Conservation (phyloP, 2,797 vertebrate genomes). For the Gila robusta region DNA sequence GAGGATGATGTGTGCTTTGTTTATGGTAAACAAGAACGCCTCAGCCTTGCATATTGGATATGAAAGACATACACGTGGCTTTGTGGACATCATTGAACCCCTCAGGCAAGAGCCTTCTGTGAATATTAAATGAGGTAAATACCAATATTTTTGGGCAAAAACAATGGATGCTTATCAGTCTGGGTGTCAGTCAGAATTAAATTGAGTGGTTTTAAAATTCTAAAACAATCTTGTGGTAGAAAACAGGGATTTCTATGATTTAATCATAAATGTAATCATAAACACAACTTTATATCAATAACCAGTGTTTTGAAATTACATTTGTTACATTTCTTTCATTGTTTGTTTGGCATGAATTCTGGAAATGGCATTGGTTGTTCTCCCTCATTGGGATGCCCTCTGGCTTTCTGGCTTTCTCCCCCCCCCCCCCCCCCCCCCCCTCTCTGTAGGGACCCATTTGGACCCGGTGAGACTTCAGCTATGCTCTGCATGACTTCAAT, state of each 20-base stretch:
- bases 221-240: not conserved
- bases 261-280: not conserved
- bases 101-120: conserved; percentile 4
- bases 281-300: not conserved
- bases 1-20: not conserved
- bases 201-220: not conserved
- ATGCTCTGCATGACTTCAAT: conserved; percentile 40
- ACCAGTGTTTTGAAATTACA: not conserved
- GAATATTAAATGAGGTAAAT: not conserved
- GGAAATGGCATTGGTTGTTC: not conserved
- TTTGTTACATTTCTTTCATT: not conserved
- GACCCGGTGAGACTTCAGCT: conserved; percentile 32
- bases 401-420: conserved; percentile 16
- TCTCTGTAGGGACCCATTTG: conserved; percentile 4
- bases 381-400: not conserved
- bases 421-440: too few relatives aligned
- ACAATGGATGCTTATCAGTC: not conserved
- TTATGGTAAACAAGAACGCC: conserved; percentile 6
- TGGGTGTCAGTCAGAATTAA: not conserved
- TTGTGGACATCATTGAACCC: conserved; percentile 29
- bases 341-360: not conserved
- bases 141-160: not conserved
- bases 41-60: not conserved
- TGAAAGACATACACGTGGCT: conserved; percentile 41
- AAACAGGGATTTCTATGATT: not conserved